Base-by-base conservation (phyloP, 2,113 vertebrate species). In the Mola mola region DNA sequence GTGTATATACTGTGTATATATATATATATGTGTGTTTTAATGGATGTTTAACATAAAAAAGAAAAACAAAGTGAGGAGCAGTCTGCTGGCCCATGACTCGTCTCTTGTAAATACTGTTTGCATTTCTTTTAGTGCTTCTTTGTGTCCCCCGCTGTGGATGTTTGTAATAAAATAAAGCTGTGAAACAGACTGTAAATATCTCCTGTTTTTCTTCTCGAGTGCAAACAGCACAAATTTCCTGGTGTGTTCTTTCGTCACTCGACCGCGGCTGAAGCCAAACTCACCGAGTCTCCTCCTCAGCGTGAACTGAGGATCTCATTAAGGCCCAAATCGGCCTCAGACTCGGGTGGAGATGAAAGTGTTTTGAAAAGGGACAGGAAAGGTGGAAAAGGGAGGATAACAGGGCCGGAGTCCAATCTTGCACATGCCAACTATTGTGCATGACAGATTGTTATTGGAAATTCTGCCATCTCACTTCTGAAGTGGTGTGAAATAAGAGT, bases 51-150 rank as follows among this genome's bases (percentile, higher is more conserved):
- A 53, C 11, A 34, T 12, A 34, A 46, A 75, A 31, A 26, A 25
- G 50, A 67, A 38, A 66, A 58, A 13, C 31, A 11, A 8, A 28
- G 37, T 50, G 40, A 68, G 50, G 22, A 71, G 60, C 66, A 66
- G 82, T 87, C 80, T 87, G 88, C 88, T 88, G 87, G 87, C 43
- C 25, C 78, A 81, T 10, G 81, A 87, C 81, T 58, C 8, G 44
- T 61, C 75, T 63, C 11, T 37, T 85, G 82, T 87, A 85, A 76
- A 81, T 83, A 82, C 6, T 75, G 51, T 47, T 37, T 1, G 31
- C 8, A 29, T 8, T 33, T 28, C 17, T 8, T 19, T n/a, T 40
- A n/a, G 19, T 62, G 47, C 46, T 51, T 73, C 25, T 15, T 60
- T 40, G 21, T 8, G 53, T 59, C 8, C 52, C 70, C 22, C 38